These are phyloP conservation scores for Pecten maximus DNA, from an alignment of 2,888 invertebrate species.

Conservation along the genomic window DNA sequence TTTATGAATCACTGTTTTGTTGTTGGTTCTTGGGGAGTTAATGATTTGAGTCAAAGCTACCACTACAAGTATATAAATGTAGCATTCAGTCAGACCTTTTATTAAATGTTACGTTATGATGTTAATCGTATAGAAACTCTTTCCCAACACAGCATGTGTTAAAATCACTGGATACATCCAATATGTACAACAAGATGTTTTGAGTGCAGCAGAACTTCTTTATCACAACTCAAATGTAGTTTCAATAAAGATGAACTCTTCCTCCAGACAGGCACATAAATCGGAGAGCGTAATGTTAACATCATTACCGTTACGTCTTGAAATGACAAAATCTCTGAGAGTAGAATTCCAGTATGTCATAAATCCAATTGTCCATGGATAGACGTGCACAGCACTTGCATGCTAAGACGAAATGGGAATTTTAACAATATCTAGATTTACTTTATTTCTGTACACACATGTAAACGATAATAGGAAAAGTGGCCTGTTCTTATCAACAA, in stretches of 20 bases:
- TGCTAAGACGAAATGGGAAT: conserved; percentile 18
- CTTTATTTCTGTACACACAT: conserved; percentile 1
- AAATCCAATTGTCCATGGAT: background rate
- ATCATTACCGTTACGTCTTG: background rate
- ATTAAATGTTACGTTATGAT: background rate
- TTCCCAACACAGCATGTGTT: background rate
- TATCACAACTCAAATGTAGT: background rate
- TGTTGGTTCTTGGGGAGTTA: no score
- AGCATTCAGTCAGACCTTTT: background rate
- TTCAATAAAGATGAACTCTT: background rate
- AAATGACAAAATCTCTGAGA: conserved; percentile 15
- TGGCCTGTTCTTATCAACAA: background rate
- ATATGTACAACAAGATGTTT: background rate
- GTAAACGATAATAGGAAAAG: conserved; percentile 22
- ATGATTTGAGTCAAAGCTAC: no score
- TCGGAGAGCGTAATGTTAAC: background rate
- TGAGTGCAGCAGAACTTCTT: background rate
- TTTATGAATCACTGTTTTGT: no score
- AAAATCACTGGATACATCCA: background rate
- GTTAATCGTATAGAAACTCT: background rate
- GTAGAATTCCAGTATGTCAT: background rate
- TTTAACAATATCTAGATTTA: conserved; percentile 33
- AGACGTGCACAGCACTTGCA: background rate
- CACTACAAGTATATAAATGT: no score
- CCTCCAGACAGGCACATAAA: background rate